These are phyloP conservation scores for Brachionus plicatilis DNA, from an alignment of 1,140 invertebrate genomes.

Conservation along the genomic window DNA sequence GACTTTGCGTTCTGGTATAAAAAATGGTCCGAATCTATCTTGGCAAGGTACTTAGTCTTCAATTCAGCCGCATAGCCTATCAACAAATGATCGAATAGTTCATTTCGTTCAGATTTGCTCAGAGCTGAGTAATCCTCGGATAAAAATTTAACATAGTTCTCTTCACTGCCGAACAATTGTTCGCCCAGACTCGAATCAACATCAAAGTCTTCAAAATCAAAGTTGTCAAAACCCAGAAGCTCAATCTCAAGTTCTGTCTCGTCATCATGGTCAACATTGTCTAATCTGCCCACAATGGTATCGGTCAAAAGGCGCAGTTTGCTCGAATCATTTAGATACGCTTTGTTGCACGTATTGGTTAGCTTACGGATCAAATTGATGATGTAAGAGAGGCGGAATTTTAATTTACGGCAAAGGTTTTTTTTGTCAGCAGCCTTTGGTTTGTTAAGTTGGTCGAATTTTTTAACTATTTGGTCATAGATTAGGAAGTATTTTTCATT, in stretches of 20 bases:
- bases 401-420: not conserved
- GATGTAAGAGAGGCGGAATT: not conserved
- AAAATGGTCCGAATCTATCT: not conserved
- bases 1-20: not conserved
- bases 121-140: not conserved
- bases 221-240: not conserved
- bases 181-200: not conserved
- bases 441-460: not conserved
- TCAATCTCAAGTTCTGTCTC: not conserved
- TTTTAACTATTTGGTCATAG: not conserved
- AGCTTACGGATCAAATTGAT: not conserved
- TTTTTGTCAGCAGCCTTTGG: not conserved
- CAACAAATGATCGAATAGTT: not conserved
- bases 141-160: conserved; percentile 6
- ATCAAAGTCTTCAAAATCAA: conserved; percentile 17
- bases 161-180: not conserved
- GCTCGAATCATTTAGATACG: not conserved
- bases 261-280: not conserved
- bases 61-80: not conserved
- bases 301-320: not conserved
- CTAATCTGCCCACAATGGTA: not conserved
- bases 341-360: not conserved
- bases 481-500: not conserved
- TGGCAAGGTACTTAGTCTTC: not conserved
- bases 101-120: not conserved